A percentile compares a stretch with the other conserved stretches of the same genome.
phyloP scores from a whole-genome alignment of 2,797 vertebrate species.

The Agapornis canus region DNA sequence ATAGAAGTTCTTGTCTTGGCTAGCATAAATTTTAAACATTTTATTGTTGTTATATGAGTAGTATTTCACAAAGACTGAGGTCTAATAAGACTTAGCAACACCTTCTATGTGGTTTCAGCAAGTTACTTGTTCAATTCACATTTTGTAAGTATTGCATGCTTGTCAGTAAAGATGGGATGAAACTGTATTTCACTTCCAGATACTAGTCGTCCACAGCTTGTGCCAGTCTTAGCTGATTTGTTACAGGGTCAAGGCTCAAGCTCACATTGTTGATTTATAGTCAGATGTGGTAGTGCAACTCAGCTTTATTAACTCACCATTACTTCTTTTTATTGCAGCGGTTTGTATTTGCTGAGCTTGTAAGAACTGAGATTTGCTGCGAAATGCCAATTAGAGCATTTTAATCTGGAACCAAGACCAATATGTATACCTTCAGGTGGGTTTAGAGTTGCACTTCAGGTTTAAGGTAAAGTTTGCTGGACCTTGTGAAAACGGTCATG shows the following conservation, averaged over 20 bases:
- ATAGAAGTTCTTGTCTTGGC: not conserved
- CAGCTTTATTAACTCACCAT: not conserved
- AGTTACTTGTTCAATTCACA: not conserved
- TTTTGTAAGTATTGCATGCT: not conserved
- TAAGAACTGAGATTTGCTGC: not conserved
- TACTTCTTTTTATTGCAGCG: not conserved
- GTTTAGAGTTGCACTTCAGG: not conserved
- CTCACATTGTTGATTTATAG: not conserved
- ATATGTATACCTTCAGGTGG: not conserved
- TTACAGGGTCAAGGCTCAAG: not conserved
- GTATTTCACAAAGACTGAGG: not conserved
- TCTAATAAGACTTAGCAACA: not conserved
- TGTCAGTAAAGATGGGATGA: not conserved
- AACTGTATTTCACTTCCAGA: not conserved
- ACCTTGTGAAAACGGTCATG: not conserved
- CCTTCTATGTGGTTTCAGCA: not conserved
- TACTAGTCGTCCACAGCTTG: not conserved
- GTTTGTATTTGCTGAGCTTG: not conserved
- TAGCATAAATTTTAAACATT: not conserved
- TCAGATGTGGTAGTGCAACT: not conserved
- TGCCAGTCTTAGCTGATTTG: not conserved
- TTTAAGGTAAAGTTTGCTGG: not conserved
- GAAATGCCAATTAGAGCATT: not conserved
- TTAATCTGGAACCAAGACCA: not conserved
- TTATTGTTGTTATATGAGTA: not conserved